A percentile compares a stretch with the other conserved stretches of the same genome.
phyloP scores from a whole-genome alignment of 2,113 vertebrate species.

The Piprites chloris region DNA sequence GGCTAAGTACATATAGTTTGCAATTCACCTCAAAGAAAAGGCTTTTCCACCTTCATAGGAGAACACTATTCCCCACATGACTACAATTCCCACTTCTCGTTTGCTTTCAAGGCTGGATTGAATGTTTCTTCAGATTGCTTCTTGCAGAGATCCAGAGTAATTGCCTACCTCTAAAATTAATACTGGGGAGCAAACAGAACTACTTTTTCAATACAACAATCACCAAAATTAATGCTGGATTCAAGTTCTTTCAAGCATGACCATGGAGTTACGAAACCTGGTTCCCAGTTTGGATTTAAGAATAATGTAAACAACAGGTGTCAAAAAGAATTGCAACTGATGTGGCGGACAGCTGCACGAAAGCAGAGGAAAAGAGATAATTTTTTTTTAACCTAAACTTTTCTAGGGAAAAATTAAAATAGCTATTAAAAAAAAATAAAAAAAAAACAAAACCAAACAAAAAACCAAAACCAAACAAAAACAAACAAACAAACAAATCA shows the following conservation, averaged over 20 bases:
- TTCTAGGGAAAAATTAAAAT: not conserved
- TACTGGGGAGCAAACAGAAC: not conserved
- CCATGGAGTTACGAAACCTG: not conserved
- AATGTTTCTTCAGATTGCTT: not conserved
- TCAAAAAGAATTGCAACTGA: not conserved
- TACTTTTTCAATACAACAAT: not conserved
- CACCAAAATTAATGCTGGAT: not conserved
- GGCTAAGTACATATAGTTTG: not conserved
- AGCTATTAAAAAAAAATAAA: not conserved
- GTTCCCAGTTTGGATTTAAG: not conserved
- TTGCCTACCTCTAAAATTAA: not conserved
- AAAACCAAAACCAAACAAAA: not conserved
- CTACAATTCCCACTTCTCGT: not conserved
- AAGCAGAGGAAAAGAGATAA: fast-evolving
- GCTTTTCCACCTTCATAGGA: not conserved
- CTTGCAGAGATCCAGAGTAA: not conserved
- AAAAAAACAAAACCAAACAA: not conserved
- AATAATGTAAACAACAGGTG: not conserved
- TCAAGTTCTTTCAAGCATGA: not conserved
- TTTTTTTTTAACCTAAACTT: not conserved
- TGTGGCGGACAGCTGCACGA: not conserved
- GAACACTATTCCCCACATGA: not conserved
- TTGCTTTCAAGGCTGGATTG: not conserved
- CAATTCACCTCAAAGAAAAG: not conserved
- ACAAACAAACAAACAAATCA: not conserved